These are phyloP conservation scores for Callinectes sapidus DNA, from an alignment of 2,888 invertebrate species.

Conservation along the genomic window DNA sequence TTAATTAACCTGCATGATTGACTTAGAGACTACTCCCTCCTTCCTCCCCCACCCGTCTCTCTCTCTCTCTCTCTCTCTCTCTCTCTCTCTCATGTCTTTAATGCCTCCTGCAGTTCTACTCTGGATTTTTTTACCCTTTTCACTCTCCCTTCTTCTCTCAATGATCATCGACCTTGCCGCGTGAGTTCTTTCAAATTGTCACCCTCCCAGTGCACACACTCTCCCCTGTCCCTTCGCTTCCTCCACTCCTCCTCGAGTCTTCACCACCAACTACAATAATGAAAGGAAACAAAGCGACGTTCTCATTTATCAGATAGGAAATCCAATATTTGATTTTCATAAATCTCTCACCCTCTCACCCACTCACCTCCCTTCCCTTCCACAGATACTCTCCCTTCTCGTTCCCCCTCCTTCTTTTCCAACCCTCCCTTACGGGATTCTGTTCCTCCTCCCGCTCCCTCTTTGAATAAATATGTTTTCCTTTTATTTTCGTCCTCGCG, in stretches of 20 bases:
- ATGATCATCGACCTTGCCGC: background rate
- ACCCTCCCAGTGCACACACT: background rate
- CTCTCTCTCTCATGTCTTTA: slow-evolving; percentile 1
- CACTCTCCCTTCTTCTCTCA: background rate
- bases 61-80: slow-evolving; percentile 17
- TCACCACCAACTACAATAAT: background rate
- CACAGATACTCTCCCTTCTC: background rate
- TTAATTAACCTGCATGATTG: background rate
- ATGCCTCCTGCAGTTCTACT: background rate
- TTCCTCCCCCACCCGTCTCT: background rate
- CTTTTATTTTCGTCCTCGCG: background rate
- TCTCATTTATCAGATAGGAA: slow-evolving; percentile 26
- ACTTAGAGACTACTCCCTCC: background rate
- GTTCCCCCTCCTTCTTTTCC: background rate
- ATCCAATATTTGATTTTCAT: slow-evolving; percentile 36
- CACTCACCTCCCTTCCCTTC: background rate
- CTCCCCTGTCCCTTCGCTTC: background rate
- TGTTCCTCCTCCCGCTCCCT: background rate
- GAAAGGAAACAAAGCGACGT: slow-evolving; percentile 17
- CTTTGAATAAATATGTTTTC: background rate
- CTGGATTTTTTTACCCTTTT: background rate
- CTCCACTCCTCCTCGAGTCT: background rate
- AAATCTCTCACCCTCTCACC: slow-evolving; percentile 13
- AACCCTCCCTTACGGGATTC: background rate
- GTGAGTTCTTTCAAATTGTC: slow-evolving; percentile 4